Base-by-base conservation (phyloP, 1,140 invertebrate species). In the Proales similis region DNA sequence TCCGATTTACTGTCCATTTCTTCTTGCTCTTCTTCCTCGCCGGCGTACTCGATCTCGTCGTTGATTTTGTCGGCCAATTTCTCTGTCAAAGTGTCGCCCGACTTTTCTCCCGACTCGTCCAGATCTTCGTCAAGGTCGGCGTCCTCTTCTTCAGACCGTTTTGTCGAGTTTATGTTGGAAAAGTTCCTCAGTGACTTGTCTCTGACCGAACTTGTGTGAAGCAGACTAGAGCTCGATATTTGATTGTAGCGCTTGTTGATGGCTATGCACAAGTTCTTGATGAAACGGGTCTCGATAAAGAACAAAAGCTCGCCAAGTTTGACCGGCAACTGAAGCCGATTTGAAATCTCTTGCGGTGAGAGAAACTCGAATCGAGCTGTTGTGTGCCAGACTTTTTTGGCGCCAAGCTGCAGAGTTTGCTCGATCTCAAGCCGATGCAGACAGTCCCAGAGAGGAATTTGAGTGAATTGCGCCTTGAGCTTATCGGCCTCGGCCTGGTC, bases 1-100 rank as follows among this genome's bases (percentile, higher is more conserved):
- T 73, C 74, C 26, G 75, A 74, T 19, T 76, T 72, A 3, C 72
- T 75, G 53, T 71, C 71, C 66, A 17, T 65, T 68, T 27, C 65
- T 48, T 30, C 48, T 30, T 63, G 22, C 22, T 60, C 61, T 27
- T 65, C n/a, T 4, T 65, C 60, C 36, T 66, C 53, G 30, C 65
- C 53, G 47, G 46, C 48, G 47, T 29, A 48, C 45, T 67, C 43
- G 36, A 45, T 24, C n/a, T 61, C 57, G 47, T 61, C 57, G 38
- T 63, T 63, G 29, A 47, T 63, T 33, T 38, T 46, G 19, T 30
- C 48, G 6, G 48, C 22, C 27, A 45, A 45, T 29, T 62, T 62
- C 29, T 45, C 39, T 7, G 42, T 45, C 7, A 63, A n/a, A 7
- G 48, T 51, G 24, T 49, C 51, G 14, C 42, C 42, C n/a, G 46